phyloP scores from a whole-genome alignment of 2,797 vertebrate species.

The Acanthurus lineatus region DNA sequence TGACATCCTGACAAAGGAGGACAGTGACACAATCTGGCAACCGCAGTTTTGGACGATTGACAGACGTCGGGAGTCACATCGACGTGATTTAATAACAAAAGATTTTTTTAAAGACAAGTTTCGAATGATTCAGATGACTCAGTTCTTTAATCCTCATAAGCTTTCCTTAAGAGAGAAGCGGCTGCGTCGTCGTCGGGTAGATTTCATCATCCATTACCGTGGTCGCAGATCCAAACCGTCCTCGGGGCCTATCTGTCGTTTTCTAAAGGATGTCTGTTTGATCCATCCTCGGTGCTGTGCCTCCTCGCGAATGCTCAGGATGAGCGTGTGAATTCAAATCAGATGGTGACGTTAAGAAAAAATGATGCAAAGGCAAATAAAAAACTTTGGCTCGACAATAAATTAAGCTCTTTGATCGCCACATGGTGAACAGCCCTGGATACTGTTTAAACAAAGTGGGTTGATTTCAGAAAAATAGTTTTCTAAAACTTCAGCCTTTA shows the following conservation, averaged over 20 bases:
- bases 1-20: conserved; percentile 68
- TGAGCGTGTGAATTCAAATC: conserved; percentile 56
- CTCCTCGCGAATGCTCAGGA: conserved; percentile 34
- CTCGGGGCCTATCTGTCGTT: conserved; percentile 47
- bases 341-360: conserved; percentile 58
- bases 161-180: conserved; percentile 25
- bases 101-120: conserved; percentile 38
- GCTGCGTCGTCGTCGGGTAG: conserved; percentile 26
- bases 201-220: conserved; percentile 57
- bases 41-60: conserved; percentile 65
- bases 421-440: conserved; percentile 39
- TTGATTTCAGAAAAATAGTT: background rate
- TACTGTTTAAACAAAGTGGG: background rate
- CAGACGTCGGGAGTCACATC: conserved; percentile 60
- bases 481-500: too few species aligned
- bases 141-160: conserved; percentile 63
- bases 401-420: conserved; percentile 48
- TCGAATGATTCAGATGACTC: conserved; percentile 57
- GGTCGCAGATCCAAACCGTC: conserved; percentile 49
- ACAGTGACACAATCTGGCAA: conserved; percentile 73
- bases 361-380: conserved; percentile 55
- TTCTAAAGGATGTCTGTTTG: conserved; percentile 49
- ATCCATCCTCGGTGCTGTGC: conserved; percentile 48
- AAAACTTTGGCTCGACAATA: conserved; percentile 43
- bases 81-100: conserved; percentile 54